Percentiles rank a stretch among this genome's conserved stretches.
These are phyloP conservation scores for Catostomus latipinnis DNA, from an alignment of 2,797 vertebrate genomes.

Conservation along the genomic window DNA sequence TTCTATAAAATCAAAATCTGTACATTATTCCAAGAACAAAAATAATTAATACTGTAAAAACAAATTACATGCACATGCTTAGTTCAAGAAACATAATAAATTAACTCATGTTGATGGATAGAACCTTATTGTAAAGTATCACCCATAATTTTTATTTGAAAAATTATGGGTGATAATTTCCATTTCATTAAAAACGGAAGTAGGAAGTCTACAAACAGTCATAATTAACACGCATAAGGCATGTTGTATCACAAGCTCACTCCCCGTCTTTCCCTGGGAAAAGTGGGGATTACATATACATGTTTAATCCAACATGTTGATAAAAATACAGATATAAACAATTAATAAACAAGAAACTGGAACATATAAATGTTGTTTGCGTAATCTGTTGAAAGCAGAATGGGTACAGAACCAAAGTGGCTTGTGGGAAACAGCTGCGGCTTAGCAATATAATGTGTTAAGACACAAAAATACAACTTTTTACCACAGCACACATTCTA, in stretches of 20 bases:
- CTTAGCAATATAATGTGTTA: constrained; percentile 12
- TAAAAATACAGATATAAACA: constrained; percentile 44
- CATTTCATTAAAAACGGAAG: background rate
- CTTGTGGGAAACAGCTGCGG: constrained; percentile 1
- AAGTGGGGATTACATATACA: constrained; percentile 61
- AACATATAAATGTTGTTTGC: constrained; percentile 2
- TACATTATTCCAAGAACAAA: too few relatives aligned
- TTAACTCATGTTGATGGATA: too few relatives aligned
- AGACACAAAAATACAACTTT: constrained; percentile 10
- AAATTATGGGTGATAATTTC: background rate
- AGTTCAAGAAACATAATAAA: too few relatives aligned
- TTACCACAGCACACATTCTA: background rate
- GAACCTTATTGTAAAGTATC: too few relatives aligned
- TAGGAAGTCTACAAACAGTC: background rate
- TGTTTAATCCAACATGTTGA: constrained; percentile 61
- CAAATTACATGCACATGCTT: too few relatives aligned
- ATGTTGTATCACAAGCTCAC: background rate
- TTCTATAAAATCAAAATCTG: too few relatives aligned
- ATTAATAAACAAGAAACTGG: constrained; percentile 26
- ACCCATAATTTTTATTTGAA: background rate
- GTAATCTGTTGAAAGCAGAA: constrained; percentile 33
- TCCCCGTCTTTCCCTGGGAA: constrained; percentile 54
- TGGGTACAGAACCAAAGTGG: constrained; percentile 12
- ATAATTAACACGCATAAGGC: background rate
- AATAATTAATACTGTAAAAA: too few relatives aligned